Evolutionary conservation across 1,140 invertebrate species (phyloP), one percentile per base, ranked within the genome.

Genomic region (Pygmarrhopalites habei): DNA sequence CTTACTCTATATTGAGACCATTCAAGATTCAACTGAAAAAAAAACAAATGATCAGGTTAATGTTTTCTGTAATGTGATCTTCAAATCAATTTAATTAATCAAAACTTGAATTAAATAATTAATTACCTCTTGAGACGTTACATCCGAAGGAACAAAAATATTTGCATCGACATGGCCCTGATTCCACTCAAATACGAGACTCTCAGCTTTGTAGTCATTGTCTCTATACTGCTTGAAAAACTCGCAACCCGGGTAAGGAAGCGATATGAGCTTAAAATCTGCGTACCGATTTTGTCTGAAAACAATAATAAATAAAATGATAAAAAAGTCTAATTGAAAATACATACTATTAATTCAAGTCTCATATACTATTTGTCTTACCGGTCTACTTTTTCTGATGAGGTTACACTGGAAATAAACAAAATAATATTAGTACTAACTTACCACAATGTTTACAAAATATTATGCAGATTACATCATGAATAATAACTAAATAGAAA

Each of bases 331-430:
- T n/a, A n/a, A n/a, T n/a, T n/a, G n/a, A n/a, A n/a, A n/a, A n/a
- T n/a, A n/a, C n/a, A n/a, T n/a, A n/a, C n/a, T n/a, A n/a, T n/a
- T n/a, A n/a, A n/a, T n/a, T n/a, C n/a, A n/a, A n/a, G n/a, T n/a
- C n/a, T n/a, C n/a, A n/a, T n/a, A n/a, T n/a, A n/a, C n/a, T n/a
- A n/a, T n/a, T n/a, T n/a, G n/a, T n/a, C n/a, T n/a, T n/a, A n/a
- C n/a, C n/a, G n/a, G 73, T 91, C 88, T 28, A 89, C 86, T 74
- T 91, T 92, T 74, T 92, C 89, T 52, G 89, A 91, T 10, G 89
- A 91, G 21, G 88, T 88, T n/a, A 87, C 83, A 74, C 86, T 90
- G 72, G 28, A 77, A 77, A 53, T 67, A 72, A 69, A 70, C 62
- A 49, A 15, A 55, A 28, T 47, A 47, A 25, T 10, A 25, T 47